Percentiles rank a stretch among this genome's conserved stretches.
Conservation (phyloP, 2,888 invertebrate species). For the Erannis defoliaria region DNA sequence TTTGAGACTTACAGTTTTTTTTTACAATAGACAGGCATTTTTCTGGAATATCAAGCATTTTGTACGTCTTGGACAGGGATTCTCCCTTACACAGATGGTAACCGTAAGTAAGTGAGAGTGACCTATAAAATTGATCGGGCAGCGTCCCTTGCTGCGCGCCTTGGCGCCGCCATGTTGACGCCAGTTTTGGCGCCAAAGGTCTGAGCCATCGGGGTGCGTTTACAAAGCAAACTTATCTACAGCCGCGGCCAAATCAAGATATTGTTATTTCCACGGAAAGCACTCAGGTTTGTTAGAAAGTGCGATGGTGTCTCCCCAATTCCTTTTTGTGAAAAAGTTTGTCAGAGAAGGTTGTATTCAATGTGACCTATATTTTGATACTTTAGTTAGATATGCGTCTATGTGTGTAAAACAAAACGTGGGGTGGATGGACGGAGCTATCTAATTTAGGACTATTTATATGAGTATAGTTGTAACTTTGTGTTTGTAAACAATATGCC, state of each 20-base stretch:
- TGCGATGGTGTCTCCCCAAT: neutral
- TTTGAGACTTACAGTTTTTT: too few species aligned
- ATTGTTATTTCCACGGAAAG: neutral
- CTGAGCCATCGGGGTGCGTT: constrained; percentile 66
- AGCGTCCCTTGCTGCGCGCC: constrained; percentile 52
- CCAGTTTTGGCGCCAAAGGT: constrained; percentile 77
- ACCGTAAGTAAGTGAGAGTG: too few species aligned
- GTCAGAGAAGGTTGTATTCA: constrained; percentile 57
- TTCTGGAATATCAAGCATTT: too few species aligned
- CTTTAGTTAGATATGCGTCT: too few species aligned
- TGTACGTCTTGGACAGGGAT: too few species aligned
- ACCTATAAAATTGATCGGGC: constrained; percentile 56
- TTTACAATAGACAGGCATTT: too few species aligned
- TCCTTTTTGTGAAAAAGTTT: neutral
- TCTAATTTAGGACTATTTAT: neutral
- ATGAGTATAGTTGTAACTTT: constrained; percentile 7
- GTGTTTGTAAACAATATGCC: constrained; percentile 8
- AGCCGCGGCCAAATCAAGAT: neutral
- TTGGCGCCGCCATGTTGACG: constrained; percentile 70
- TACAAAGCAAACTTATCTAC: constrained; percentile 24
- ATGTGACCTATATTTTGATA: constrained; percentile 67
- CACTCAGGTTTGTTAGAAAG: neutral
- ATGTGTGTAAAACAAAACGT: constrained; percentile 26
- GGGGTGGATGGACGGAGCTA: constrained; percentile 1
- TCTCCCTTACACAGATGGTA: too few species aligned